Evolutionary conservation across 2,888 invertebrate genomes (phyloP).

Genomic region (Labia minor): DNA sequence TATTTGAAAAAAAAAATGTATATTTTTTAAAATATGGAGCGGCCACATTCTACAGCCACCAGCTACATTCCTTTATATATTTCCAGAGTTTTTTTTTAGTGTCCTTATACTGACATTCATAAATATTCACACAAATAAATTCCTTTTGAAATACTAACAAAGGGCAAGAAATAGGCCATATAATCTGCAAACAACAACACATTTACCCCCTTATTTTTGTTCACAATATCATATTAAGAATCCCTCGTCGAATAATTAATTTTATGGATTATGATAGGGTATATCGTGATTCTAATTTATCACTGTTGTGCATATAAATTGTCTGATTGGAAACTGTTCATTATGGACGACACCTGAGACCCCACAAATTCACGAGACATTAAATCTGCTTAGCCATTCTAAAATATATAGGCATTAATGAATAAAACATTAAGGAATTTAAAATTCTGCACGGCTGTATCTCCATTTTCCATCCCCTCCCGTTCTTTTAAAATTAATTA

Average conservation of each 20-base stretch:
- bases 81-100: too few relatives aligned
- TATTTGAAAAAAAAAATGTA: too few relatives aligned
- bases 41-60: too few relatives aligned
- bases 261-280: slow-evolving; percentile 7
- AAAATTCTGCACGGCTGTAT: neutral
- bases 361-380: neutral
- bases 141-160: too few relatives aligned
- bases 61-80: too few relatives aligned
- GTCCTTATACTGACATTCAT: too few relatives aligned
- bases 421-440: neutral
- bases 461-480: neutral
- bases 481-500: too few relatives aligned
- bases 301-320: neutral
- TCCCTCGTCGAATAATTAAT: neutral
- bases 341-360: slow-evolving; percentile 2
- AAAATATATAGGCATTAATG: neutral
- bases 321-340: slow-evolving; percentile 13
- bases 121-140: too few relatives aligned
- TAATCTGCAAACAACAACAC: neutral
- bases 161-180: neutral
- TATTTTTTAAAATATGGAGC: too few relatives aligned
- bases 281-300: neutral
- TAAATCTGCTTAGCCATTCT: slow-evolving; percentile 3
- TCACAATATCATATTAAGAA: neutral
- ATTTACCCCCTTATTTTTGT: neutral